phyloP scores from a whole-genome alignment of 2,888 invertebrate species.

The Pseudococcus viburni region DNA sequence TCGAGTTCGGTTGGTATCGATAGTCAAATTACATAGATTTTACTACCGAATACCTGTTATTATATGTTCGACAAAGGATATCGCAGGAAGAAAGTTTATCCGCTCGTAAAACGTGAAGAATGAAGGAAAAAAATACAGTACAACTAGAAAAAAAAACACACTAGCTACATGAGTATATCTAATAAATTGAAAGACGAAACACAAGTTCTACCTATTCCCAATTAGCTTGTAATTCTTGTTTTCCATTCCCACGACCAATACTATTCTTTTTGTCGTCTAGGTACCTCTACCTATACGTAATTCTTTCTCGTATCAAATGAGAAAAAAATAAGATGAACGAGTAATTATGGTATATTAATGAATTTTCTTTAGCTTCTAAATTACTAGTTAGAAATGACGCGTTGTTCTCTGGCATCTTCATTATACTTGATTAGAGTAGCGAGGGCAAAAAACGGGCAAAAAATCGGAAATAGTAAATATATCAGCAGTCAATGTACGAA shows the following conservation, averaged over 20 bases:
- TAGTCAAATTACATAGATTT: slow-evolving; percentile 18
- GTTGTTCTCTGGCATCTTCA: no score
- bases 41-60: slow-evolving; percentile 57
- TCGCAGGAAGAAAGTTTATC: slow-evolving; percentile 50
- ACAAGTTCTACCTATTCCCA: slow-evolving; percentile 17
- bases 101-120: slow-evolving; percentile 34
- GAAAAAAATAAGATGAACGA: not conserved
- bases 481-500: not conserved
- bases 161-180: not conserved
- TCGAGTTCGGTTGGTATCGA: not conserved
- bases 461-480: not conserved
- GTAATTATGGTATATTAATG: slow-evolving; percentile 48
- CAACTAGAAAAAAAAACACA: not conserved
- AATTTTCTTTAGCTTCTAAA: not conserved
- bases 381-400: not conserved
- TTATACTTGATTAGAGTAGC: no score
- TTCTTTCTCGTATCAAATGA: not conserved
- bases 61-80: slow-evolving; percentile 42
- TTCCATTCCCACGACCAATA: slow-evolving; percentile 46
- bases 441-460: no score
- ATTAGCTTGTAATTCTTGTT: slow-evolving; percentile 52
- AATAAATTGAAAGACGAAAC: slow-evolving; percentile 40
- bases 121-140: slow-evolving; percentile 5
- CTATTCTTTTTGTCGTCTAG: slow-evolving; percentile 38
- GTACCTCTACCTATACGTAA: not conserved